Percentiles rank a stretch among this genome's conserved stretches.
Evolutionary conservation across 2,113 vertebrate species (phyloP).

Genomic region (Propithecus coquereli): DNA sequence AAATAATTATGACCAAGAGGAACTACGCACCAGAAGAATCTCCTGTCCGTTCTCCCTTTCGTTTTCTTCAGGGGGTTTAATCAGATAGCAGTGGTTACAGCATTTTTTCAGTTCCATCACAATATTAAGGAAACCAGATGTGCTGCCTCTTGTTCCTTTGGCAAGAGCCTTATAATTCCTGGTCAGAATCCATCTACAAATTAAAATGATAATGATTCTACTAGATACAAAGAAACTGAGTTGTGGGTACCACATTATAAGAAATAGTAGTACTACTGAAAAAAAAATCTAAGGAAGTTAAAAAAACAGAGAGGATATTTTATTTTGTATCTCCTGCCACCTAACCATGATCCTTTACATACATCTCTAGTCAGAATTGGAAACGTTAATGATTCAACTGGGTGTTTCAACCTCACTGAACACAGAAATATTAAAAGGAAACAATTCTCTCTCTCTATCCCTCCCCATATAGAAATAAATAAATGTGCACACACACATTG

Average conservation of each 20-base stretch:
- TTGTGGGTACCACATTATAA: not conserved
- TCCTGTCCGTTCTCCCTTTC: conserved; percentile 88
- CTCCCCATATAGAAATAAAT: too few species aligned
- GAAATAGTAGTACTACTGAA: not conserved
- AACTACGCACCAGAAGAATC: conserved; percentile 83
- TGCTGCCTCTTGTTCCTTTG: conserved; percentile 94
- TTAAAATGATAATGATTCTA: not conserved
- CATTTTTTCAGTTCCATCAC: conserved; percentile 99
- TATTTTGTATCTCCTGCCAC: not conserved
- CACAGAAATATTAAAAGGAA: not conserved
- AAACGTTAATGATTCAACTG: not conserved
- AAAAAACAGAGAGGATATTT: not conserved
- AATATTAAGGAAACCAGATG: conserved; percentile 97
- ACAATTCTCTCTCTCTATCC: not conserved
- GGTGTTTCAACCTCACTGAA: not conserved
- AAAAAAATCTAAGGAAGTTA: not conserved
- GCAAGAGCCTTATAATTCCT: conserved; percentile 96
- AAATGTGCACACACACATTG: not conserved
- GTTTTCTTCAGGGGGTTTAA: conserved; percentile 90
- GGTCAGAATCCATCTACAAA: conserved; percentile 96
- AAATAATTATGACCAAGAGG: not conserved
- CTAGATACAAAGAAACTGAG: not conserved
- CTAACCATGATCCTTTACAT: not conserved
- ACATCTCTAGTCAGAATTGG: not conserved
- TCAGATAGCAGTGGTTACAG: conserved; percentile 97